Conservation (phyloP, 2,888 invertebrate species). For the Cryptus armator region DNA sequence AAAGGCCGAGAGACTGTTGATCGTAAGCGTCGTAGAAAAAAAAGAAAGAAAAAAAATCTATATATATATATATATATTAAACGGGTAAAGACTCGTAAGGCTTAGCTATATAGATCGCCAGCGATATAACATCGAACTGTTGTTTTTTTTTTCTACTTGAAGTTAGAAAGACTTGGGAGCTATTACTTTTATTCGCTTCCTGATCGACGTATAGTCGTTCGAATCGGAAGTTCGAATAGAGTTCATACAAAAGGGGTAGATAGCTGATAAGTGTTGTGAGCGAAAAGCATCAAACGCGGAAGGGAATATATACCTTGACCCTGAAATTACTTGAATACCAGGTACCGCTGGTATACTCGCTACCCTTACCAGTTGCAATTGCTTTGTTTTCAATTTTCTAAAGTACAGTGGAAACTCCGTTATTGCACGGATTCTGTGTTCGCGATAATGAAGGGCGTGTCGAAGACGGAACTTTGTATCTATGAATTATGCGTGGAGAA, state of each 20-base stretch:
- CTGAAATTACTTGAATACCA: slow-evolving; percentile 63
- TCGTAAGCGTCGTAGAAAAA: slow-evolving; percentile 1
- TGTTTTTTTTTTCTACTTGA: neutral
- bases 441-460: too few relatives aligned
- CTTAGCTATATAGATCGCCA: slow-evolving; percentile 16
- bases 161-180: neutral
- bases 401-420: neutral
- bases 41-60: neutral
- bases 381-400: slow-evolving; percentile 62
- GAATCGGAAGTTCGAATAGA: neutral
- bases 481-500: too few relatives aligned
- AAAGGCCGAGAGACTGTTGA: slow-evolving; percentile 19
- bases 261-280: slow-evolving; percentile 43
- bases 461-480: too few relatives aligned
- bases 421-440: too few relatives aligned
- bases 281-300: slow-evolving; percentile 45
- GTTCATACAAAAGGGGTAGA: slow-evolving; percentile 34
- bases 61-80: neutral
- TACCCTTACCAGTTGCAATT: neutral
- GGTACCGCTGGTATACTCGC: neutral
- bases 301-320: slow-evolving; percentile 4
- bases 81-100: neutral
- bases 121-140: slow-evolving; percentile 11
- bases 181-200: slow-evolving; percentile 44
- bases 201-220: slow-evolving; percentile 14